Conservation (phyloP, 2,888 invertebrate genomes). For the Microchrysa polita region DNA sequence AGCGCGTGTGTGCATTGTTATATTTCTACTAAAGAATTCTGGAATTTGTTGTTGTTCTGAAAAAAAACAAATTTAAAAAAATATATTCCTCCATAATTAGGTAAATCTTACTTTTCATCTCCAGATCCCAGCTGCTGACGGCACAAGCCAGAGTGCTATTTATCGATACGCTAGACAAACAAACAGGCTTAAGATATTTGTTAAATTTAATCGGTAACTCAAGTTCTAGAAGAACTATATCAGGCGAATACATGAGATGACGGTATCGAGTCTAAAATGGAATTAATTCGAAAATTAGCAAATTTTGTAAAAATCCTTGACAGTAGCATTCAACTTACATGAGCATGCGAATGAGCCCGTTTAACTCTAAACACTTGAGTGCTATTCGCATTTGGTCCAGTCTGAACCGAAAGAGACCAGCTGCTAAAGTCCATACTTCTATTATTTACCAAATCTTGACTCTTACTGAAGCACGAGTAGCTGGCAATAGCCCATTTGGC, state of each 20-base stretch:
- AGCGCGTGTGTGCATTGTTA: conserved; percentile 65
- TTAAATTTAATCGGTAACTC: conserved; percentile 66
- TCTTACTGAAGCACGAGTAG: conserved; percentile 63
- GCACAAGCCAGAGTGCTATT: conserved; percentile 68
- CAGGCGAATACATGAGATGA: conserved; percentile 69
- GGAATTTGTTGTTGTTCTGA: neutral
- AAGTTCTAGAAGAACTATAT: conserved; percentile 69
- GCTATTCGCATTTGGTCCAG: conserved; percentile 39
- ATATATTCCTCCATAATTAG: no score
- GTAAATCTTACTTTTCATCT: conserved; percentile 41
- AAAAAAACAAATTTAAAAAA: neutral
- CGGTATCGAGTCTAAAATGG: conserved; percentile 66
- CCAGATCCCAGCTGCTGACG: conserved; percentile 67
- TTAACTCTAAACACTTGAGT: conserved; percentile 38
- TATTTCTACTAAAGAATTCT: conserved; percentile 44
- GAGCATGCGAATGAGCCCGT: conserved; percentile 44
- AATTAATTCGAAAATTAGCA: conserved; percentile 47
- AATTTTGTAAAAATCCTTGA: conserved; percentile 51
- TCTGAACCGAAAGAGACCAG: conserved; percentile 51
- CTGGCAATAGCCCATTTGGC: conserved; percentile 67
- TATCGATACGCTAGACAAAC: conserved; percentile 66
- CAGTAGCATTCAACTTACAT: conserved; percentile 42
- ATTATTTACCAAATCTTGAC: conserved; percentile 43
- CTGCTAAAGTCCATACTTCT: conserved; percentile 40
- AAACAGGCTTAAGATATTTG: conserved; percentile 68